phyloP scores from a whole-genome alignment of 2,888 invertebrate genomes.

The Kuschelorhynchus macadamiae region DNA sequence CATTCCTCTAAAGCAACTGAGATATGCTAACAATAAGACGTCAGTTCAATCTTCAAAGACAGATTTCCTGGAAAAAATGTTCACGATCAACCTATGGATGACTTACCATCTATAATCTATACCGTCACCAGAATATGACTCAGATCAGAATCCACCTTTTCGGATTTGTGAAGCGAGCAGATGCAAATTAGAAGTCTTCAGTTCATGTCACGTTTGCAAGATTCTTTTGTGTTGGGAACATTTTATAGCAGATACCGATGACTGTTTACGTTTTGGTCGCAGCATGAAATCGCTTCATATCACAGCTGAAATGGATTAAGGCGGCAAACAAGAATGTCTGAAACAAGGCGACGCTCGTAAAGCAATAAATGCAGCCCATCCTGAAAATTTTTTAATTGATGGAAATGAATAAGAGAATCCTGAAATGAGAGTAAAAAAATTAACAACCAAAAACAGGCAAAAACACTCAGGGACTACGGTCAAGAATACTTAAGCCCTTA shows the following conservation, averaged over 20 bases:
- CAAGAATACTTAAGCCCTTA: constrained; percentile 32
- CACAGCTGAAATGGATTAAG: neutral
- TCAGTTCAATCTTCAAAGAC: constrained; percentile 9
- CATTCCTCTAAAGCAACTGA: constrained; percentile 3
- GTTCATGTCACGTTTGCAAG: constrained; percentile 29
- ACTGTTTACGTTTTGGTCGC: constrained; percentile 15
- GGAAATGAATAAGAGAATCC: neutral
- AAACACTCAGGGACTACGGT: constrained; percentile 29
- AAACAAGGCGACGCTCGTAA: constrained; percentile 3
- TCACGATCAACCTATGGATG: neutral
- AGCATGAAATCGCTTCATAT: constrained; percentile 10
- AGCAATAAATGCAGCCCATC: constrained; percentile 2
- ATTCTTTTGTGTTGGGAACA: constrained; percentile 27
- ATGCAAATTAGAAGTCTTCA: constrained; percentile 28
- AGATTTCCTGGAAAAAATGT: constrained; percentile 8
- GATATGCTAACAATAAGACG: neutral
- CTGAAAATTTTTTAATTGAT: constrained; percentile 13
- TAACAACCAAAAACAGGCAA: constrained; percentile 36
- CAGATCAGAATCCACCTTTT: constrained; percentile 26
- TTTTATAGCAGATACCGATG: constrained; percentile 19
- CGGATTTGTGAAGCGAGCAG: no score
- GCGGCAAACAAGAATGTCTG: neutral
- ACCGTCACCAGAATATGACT: constrained; percentile 25
- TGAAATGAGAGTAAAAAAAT: constrained; percentile 10
- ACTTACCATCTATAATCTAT: constrained; percentile 8